A percentile compares a stretch with the other conserved stretches of the same genome.
phyloP scores from a whole-genome alignment of 2,113 vertebrate species.

The Caretta caretta region DNA sequence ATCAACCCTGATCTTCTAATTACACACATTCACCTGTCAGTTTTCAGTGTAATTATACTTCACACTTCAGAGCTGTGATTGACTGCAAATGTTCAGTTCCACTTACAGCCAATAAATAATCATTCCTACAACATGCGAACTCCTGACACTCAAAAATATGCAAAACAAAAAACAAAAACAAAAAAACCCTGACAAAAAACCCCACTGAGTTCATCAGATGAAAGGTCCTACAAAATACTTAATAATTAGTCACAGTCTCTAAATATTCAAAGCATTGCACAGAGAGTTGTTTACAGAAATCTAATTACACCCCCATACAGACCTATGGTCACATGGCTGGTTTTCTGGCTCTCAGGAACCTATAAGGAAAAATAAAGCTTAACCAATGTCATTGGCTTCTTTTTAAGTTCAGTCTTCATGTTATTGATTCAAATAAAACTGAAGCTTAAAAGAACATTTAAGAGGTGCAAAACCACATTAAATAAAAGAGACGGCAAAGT shows the following conservation, averaged over 20 bases:
- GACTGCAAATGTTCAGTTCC: background rate
- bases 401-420: background rate
- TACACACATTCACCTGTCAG: background rate
- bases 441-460: background rate
- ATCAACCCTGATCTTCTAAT: background rate
- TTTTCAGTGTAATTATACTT: background rate
- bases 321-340: background rate
- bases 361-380: background rate
- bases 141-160: background rate
- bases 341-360: background rate
- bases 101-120: background rate
- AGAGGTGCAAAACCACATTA: background rate
- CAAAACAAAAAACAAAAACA: background rate
- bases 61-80: background rate
- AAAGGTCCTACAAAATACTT: background rate
- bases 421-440: background rate
- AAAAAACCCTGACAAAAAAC: too few species aligned
- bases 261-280: background rate
- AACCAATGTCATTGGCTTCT: background rate
- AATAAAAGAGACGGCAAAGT: background rate
- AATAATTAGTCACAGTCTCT: background rate
- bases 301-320: background rate
- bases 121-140: background rate
- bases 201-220: background rate
- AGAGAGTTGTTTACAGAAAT: background rate